These are phyloP conservation scores for Melopsittacus undulatus DNA, from an alignment of 2,797 vertebrate species.

Conservation along the genomic window DNA sequence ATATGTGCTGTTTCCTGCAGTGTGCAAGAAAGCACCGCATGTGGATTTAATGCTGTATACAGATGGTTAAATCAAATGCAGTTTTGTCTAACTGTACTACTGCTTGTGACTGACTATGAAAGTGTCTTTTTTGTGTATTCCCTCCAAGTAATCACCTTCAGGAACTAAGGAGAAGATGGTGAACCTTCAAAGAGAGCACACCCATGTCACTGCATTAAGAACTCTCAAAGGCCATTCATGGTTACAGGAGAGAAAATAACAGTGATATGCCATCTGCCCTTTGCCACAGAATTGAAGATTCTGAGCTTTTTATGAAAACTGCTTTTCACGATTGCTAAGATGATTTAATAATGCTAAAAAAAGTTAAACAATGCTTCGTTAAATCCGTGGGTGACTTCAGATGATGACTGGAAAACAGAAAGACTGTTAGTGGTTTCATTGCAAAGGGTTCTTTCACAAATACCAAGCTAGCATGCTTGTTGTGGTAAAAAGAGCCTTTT, in stretches of 20 bases:
- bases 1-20: not conserved
- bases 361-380: not conserved
- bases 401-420: not conserved
- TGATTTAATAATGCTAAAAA: not conserved
- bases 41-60: not conserved
- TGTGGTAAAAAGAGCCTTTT: not conserved
- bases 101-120: not conserved
- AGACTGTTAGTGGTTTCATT: not conserved
- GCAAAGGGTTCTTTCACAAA: not conserved
- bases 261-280: not conserved
- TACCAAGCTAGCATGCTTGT: not conserved
- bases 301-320: not conserved
- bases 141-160: not conserved
- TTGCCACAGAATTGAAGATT: not conserved
- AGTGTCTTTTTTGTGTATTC: not conserved
- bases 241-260: not conserved
- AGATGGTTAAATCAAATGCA: not conserved
- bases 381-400: not conserved
- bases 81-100: not conserved
- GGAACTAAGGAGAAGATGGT: not conserved
- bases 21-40: accelerated
- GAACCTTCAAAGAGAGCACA: not conserved
- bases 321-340: accelerated
- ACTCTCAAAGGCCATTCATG: not conserved
- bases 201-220: not conserved